These are phyloP conservation scores for Liolophura sinensis DNA, from an alignment of 1,140 invertebrate genomes.

Conservation along the genomic window DNA sequence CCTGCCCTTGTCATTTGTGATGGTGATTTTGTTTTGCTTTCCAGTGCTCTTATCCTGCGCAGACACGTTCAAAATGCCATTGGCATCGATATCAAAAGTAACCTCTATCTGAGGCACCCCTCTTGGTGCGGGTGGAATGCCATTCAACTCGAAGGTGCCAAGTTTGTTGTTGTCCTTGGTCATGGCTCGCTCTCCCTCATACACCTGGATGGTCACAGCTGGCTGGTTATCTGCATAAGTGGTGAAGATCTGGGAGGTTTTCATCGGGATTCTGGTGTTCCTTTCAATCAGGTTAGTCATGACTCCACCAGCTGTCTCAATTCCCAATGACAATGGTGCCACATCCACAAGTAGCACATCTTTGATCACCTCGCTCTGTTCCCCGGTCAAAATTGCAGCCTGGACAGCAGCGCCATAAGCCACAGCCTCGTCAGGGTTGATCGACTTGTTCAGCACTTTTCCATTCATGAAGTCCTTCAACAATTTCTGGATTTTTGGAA, in stretches of 20 bases:
- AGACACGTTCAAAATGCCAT: conserved; percentile 55
- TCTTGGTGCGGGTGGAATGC: conserved; percentile 88
- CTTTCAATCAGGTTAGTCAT: conserved; percentile 62
- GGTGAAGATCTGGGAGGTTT: conserved; percentile 51
- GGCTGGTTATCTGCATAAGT: conserved; percentile 69
- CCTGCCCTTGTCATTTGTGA: conserved; percentile 89
- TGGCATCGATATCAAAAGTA: conserved; percentile 68
- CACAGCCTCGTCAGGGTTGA: conserved; percentile 62
- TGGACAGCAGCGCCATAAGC: conserved; percentile 66
- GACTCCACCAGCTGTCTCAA: conserved; percentile 72
- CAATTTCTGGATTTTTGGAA: conserved; percentile 95
- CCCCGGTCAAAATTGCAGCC: conserved; percentile 59
- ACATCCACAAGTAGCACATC: conserved; percentile 58
- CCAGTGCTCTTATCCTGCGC: conserved; percentile 73
- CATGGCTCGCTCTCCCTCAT: conserved; percentile 89
- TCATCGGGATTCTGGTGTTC: conserved; percentile 54
- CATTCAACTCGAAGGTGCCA: conserved; percentile 88
- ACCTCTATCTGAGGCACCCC: conserved; percentile 82
- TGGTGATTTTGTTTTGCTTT: conserved; percentile 75
- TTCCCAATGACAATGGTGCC: conserved; percentile 53
- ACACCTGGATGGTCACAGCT: conserved; percentile 72
- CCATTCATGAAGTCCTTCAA: conserved; percentile 77
- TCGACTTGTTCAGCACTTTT: conserved; percentile 53
- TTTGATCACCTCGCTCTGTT: conserved; percentile 41
- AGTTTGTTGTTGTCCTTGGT: conserved; percentile 78